Evolutionary conservation across 2,888 invertebrate genomes (phyloP).

Genomic region (Drosophila helvetica): DNA sequence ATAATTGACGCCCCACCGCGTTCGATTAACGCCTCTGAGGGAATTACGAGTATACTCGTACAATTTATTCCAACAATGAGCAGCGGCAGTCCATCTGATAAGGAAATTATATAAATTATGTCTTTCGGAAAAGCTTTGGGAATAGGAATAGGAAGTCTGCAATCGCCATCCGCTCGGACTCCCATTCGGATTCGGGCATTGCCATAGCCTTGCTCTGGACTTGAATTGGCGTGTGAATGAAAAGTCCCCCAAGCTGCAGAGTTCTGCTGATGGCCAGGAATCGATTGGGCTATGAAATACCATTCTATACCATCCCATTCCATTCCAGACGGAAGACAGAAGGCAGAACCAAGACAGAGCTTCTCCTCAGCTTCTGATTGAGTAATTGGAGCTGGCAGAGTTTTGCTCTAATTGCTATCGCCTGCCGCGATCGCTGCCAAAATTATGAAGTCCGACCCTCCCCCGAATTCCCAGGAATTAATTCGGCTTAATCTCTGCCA

Average conservation of each 20-base stretch:
- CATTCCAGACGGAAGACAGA: neutral
- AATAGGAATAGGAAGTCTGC: constrained; percentile 62
- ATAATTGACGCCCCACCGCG: constrained; percentile 63
- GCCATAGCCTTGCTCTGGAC: constrained; percentile 4
- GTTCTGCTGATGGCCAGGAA: constrained; percentile 41
- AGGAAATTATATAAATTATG: constrained; percentile 74
- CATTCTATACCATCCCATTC: constrained; percentile 19
- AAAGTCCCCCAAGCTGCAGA: constrained; percentile 33
- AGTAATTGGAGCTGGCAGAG: constrained; percentile 59
- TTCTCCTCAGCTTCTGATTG: constrained; percentile 36
- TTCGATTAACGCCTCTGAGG: constrained; percentile 61
- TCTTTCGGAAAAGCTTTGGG: constrained; percentile 61
- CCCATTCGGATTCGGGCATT: constrained; percentile 18
- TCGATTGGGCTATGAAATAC: constrained; percentile 54
- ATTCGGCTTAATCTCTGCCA: constrained; percentile 12
- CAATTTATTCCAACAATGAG: constrained; percentile 66
- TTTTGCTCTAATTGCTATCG: constrained; percentile 70
- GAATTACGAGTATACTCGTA: constrained; percentile 54
- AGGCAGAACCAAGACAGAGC: neutral
- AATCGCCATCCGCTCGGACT: constrained; percentile 57
- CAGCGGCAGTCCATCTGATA: constrained; percentile 58
- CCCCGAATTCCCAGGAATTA: constrained; percentile 47
- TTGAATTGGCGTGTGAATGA: constrained; percentile 61
- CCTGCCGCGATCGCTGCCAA: constrained; percentile 55
- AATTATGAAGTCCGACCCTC: constrained; percentile 41